These are phyloP conservation scores for Acropternis orthonyx DNA, from an alignment of 2,797 vertebrate genomes.

Conservation along the genomic window DNA sequence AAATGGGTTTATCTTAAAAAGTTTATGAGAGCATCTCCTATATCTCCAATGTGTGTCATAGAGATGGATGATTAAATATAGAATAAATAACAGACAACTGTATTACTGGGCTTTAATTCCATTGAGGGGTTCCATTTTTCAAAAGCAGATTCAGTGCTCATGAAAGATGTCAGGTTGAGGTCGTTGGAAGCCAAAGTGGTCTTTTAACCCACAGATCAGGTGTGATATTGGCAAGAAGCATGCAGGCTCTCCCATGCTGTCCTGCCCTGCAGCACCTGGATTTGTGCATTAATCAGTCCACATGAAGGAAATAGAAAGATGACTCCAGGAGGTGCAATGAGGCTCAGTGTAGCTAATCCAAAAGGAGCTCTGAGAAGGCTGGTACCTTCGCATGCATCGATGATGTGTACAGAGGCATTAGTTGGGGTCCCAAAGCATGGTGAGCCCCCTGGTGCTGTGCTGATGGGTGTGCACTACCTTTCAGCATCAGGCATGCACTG, in stretches of 20 bases:
- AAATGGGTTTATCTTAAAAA: slow-evolving; percentile 75
- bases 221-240: not conserved
- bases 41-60: slow-evolving; percentile 56
- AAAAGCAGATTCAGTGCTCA: slow-evolving; percentile 44
- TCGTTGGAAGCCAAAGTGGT: not conserved
- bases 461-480: not conserved
- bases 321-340: not conserved
- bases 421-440: rapidly evolving
- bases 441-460: not conserved
- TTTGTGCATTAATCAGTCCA: not conserved
- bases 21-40: slow-evolving; percentile 71
- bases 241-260: not conserved
- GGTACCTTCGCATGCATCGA: rapidly evolving
- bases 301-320: not conserved
- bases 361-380: not conserved
- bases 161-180: slow-evolving; percentile 65
- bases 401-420: rapidly evolving
- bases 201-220: not conserved
- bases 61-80: slow-evolving; percentile 75
- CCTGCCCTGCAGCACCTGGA: not conserved
- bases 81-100: slow-evolving; percentile 72
- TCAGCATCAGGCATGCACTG: not conserved
- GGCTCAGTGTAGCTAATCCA: not conserved
- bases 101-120: slow-evolving; percentile 62
- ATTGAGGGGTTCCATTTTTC: slow-evolving; percentile 39